A percentile compares a stretch with the other conserved stretches of the same genome.
phyloP scores from a whole-genome alignment of 2,113 vertebrate species.

The Peromyscus leucopus region DNA sequence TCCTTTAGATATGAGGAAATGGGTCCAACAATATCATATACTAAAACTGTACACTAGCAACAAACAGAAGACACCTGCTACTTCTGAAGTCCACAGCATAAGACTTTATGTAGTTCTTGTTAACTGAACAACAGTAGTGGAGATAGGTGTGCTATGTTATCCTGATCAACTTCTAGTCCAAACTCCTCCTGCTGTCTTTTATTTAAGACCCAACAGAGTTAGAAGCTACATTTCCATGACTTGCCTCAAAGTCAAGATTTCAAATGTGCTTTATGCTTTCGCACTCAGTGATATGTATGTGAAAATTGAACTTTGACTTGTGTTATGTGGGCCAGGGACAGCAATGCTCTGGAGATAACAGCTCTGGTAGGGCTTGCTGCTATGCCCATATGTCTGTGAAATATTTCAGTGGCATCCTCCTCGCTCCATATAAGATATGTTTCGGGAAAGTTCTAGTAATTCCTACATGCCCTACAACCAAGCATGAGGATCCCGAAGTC shows the following conservation, averaged over 20 bases:
- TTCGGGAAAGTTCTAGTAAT: background rate
- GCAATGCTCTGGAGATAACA: background rate
- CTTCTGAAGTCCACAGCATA: background rate
- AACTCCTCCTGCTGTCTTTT: background rate
- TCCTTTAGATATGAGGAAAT: background rate
- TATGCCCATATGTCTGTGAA: background rate
- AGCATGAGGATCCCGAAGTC: background rate
- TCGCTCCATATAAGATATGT: background rate
- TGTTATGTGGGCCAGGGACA: background rate
- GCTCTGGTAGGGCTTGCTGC: too few species aligned
- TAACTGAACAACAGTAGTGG: background rate
- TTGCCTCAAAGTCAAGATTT: slow-evolving; percentile 15
- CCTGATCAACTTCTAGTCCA: background rate
- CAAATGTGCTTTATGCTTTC: background rate
- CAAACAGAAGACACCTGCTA: background rate
- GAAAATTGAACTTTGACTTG: background rate
- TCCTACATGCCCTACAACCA: background rate
- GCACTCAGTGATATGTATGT: background rate
- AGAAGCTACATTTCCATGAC: background rate
- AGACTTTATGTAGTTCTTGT: background rate
- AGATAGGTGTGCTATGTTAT: background rate
- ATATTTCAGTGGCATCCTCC: background rate
- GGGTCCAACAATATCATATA: background rate
- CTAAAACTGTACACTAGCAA: background rate
- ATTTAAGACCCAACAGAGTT: background rate